Base-by-base conservation (phyloP, 64 coral and sea anemone genomes). In the Stichodactyla mertensii region DNA sequence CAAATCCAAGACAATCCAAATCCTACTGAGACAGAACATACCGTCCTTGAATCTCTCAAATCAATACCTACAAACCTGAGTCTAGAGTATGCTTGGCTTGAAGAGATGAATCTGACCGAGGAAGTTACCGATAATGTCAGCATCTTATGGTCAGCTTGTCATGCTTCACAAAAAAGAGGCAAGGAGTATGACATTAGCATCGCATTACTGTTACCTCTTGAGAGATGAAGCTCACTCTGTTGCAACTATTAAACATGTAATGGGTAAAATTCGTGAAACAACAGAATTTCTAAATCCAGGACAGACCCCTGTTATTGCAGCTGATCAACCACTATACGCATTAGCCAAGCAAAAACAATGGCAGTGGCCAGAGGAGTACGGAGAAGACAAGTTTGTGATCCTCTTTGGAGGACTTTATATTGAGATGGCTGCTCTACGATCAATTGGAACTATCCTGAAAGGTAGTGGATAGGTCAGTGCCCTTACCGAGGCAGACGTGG, bases 191-290 rank as follows among this genome's bases (percentile, higher is more conserved):
- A 77, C 10, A 51, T 55, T 3, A 77, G 64, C 18, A 87, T 77
- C 10, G 4, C 71, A 11, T 77, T 1, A 77, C 12, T 77, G n/a
- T 20, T 77, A 10, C 71, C 82, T 14, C 88, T 85, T 84, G 77
- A 20, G 88, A 58, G 82, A 90, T 9, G 88, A 79, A 52, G 77
- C 77, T 20, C 24, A 79, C 13, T 79, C 77, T 15, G 26, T 52
- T 20, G 77, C 77, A 6, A 93, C 87, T 11, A 88, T 86, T 12
- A 93, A 89, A 61, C 87, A 93, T 80, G 55, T 51, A 12, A 64
- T 89, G 82, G 59, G 23, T 52, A 78, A 85, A 22, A 86, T 93
- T 54, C 86, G 59, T 2, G 71, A 55, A 58, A 7, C 12, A 36
- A 54, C 60, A 12, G 8, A 64, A 10, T 52, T 23, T 20, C 20